Evolutionary conservation across 1,140 invertebrate species (phyloP).

Genomic region (Zaprionus camerounensis): DNA sequence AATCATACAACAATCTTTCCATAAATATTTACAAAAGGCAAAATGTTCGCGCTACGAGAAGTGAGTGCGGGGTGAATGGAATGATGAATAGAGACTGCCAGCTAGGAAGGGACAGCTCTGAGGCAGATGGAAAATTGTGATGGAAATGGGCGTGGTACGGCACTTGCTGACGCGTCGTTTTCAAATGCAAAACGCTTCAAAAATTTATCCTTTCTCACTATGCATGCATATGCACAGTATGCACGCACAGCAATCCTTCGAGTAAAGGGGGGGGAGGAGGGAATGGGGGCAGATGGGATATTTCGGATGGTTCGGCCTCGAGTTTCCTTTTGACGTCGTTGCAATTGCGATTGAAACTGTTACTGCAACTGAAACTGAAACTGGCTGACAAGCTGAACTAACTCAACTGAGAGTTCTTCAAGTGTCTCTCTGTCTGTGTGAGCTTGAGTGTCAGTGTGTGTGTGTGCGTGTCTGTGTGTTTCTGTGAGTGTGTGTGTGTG

Average conservation of each 20-base stretch:
- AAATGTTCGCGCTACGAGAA: conserved; percentile 16
- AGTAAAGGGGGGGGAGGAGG: too few relatives aligned
- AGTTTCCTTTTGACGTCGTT: not conserved
- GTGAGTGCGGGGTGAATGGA: not conserved
- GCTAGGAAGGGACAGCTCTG: too few relatives aligned
- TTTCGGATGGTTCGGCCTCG: not conserved
- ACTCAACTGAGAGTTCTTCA: conserved; percentile 8
- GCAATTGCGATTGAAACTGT: conserved; percentile 13
- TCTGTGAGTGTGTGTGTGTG: conserved; percentile 12
- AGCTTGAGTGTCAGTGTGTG: not conserved
- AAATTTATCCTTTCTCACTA: conserved; percentile 26
- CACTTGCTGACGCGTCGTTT: conserved; percentile 38
- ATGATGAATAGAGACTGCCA: conserved; percentile 30
- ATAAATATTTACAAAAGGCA: conserved; percentile 79
- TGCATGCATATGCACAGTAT: conserved; percentile 25
- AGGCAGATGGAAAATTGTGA: not conserved
- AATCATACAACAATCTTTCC: conserved; percentile 78
- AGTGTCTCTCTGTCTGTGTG: not conserved
- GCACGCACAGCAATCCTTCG: not conserved
- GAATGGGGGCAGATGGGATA: not conserved
- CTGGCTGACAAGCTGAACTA: conserved; percentile 39
- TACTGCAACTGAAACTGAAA: conserved; percentile 35
- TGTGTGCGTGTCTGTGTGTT: too few relatives aligned
- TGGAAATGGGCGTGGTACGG: conserved; percentile 14
- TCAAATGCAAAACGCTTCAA: conserved; percentile 48